A percentile compares a stretch with the other conserved stretches of the same genome.
phyloP scores from a whole-genome alignment of 2,113 vertebrate genomes.

The Azemiops feae region DNA sequence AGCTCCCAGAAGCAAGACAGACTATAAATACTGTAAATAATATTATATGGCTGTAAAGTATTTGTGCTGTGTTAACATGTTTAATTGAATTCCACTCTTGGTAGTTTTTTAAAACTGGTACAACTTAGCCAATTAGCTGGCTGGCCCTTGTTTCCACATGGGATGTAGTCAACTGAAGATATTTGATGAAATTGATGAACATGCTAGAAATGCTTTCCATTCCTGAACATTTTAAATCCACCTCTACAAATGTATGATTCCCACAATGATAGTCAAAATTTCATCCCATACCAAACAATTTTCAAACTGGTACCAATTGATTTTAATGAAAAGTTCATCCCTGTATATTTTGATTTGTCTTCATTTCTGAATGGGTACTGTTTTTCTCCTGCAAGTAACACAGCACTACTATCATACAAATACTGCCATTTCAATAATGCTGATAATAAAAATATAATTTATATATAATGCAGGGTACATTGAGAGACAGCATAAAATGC shows the following conservation, averaged over 20 bases:
- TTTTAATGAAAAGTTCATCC: background rate
- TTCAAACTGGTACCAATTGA: background rate
- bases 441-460: background rate
- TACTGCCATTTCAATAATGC: background rate
- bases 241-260: background rate
- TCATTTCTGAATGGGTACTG: background rate
- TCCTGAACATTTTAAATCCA: background rate
- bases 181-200: background rate
- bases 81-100: background rate
- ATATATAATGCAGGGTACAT: background rate
- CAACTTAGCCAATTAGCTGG: background rate
- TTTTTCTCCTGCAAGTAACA: background rate
- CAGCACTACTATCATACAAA: background rate
- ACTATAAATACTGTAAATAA: background rate
- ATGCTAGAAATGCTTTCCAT: background rate
- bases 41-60: background rate
- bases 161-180: background rate
- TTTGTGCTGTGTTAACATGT: background rate
- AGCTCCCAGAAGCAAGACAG: background rate
- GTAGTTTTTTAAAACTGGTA: background rate
- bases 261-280: background rate
- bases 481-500: background rate
- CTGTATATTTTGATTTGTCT: background rate
- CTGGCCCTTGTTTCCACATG: background rate
- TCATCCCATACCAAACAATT: background rate